Percentiles rank a stretch among this genome's conserved stretches.
phyloP scores from a whole-genome alignment of 2,888 invertebrate species.

The Drosophila neotestacea region DNA sequence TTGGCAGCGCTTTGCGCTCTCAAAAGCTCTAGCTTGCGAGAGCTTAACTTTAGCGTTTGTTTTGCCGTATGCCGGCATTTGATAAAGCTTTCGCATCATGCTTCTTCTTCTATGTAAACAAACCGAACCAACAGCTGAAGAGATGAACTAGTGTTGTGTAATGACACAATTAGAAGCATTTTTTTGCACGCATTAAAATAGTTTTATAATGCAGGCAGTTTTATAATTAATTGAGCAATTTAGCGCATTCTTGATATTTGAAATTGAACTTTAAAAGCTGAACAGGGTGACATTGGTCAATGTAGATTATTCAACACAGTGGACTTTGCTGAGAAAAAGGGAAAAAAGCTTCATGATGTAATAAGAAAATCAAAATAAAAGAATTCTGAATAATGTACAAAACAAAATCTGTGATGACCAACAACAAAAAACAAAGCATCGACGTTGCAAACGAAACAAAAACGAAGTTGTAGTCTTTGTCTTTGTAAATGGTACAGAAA shows the following conservation, averaged over 20 bases:
- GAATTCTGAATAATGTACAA: slow-evolving; percentile 30
- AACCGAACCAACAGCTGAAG: slow-evolving; percentile 53
- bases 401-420: slow-evolving; percentile 20
- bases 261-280: slow-evolving; percentile 30
- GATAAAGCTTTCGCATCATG: slow-evolving; percentile 36
- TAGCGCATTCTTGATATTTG: slow-evolving; percentile 31
- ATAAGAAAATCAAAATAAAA: slow-evolving; percentile 46
- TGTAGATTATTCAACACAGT: slow-evolving; percentile 19
- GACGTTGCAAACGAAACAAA: slow-evolving; percentile 13
- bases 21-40: slow-evolving; percentile 25
- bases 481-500: slow-evolving; percentile 2
- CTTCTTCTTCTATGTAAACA: slow-evolving; percentile 60
- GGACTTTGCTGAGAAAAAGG: not conserved
- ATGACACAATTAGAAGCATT: not conserved
- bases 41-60: slow-evolving; percentile 22
- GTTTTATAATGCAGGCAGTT: slow-evolving; percentile 4
- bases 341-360: slow-evolving; percentile 27
- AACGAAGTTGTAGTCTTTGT: slow-evolving; percentile 46
- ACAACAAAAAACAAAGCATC: slow-evolving; percentile 30
- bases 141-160: slow-evolving; percentile 36
- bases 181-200: slow-evolving; percentile 23
- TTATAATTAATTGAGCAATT: slow-evolving; percentile 46
- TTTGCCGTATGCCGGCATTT: slow-evolving; percentile 35
- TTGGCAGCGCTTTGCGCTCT: slow-evolving; percentile 39
- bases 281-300: slow-evolving; percentile 27